Conservation (phyloP, 2,797 vertebrate genomes). For the Siniperca obscura region DNA sequence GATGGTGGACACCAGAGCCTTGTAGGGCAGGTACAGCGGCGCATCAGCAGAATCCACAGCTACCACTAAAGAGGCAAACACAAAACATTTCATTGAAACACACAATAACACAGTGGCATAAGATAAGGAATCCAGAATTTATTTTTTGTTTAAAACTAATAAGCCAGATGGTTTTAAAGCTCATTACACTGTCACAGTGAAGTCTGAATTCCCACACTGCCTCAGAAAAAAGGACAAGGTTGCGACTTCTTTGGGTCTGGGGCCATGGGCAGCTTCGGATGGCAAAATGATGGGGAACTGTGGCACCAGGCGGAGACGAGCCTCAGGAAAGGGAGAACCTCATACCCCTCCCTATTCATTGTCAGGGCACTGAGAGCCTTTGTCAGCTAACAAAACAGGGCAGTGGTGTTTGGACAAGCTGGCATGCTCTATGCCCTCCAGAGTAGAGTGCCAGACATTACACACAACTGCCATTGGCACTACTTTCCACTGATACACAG, state of each 20-base stretch:
- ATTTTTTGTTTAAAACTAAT: conserved; percentile 28
- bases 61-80: conserved; percentile 58
- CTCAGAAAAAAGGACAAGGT: conserved; percentile 37
- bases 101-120: not conserved
- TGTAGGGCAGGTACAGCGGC: conserved; percentile 91
- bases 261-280: conserved; percentile 40
- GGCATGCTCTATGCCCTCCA: conserved; percentile 62
- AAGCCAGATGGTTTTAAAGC: not conserved
- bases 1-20: conserved; percentile 90
- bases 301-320: conserved; percentile 83
- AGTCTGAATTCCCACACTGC: conserved; percentile 22
- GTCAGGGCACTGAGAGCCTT: conserved; percentile 81
- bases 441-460: conserved; percentile 69
- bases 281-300: conserved; percentile 64
- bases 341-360: conserved; percentile 64
- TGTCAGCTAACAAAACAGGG: conserved; percentile 80
- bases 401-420: conserved; percentile 80
- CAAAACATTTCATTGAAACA: conserved; percentile 1
- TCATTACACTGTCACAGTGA: not conserved
- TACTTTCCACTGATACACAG: conserved; percentile 50
- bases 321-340: conserved; percentile 66
- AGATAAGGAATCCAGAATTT: not conserved
- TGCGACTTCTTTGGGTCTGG: conserved; percentile 26
- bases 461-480: conserved; percentile 64
- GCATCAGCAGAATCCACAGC: conserved; percentile 80